Conservation (phyloP, 2,113 vertebrate genomes). For the Barbus barbus region DNA sequence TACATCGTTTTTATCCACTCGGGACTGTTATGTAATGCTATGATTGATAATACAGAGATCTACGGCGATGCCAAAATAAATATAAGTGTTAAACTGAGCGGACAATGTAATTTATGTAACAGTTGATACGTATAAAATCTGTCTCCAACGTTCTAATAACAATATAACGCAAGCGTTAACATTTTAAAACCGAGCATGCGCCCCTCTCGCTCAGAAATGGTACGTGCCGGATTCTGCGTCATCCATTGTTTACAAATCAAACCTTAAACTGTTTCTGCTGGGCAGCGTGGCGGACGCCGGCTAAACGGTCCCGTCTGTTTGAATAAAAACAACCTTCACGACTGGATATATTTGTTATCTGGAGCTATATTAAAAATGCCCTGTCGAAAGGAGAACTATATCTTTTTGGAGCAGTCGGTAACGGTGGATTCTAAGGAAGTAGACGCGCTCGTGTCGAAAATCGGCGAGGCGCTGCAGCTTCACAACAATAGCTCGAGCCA, state of each 20-base stretch:
- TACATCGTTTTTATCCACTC: not conserved
- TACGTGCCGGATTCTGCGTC: conserved; percentile 71
- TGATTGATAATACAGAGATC: not conserved
- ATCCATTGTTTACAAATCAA: conserved; percentile 88
- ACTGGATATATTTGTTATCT: not conserved
- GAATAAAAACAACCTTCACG: conserved; percentile 21
- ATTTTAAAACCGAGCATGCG: not conserved
- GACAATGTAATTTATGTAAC: not conserved
- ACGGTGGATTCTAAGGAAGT: conserved; percentile 82
- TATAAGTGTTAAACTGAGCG: not conserved
- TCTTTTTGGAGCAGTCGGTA: conserved; percentile 84
- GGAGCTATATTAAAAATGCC: conserved; percentile 73
- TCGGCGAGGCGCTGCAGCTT: conserved; percentile 86
- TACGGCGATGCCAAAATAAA: not conserved
- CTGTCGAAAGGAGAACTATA: conserved; percentile 82
- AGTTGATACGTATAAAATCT: not conserved
- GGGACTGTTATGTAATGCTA: conserved; percentile 17
- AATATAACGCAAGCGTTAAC: not conserved
- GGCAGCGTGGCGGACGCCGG: conserved; percentile 64
- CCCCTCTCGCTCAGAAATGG: conserved; percentile 56
- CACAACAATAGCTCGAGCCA: conserved; percentile 71
- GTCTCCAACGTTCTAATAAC: not conserved
- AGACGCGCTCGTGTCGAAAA: conserved; percentile 83
- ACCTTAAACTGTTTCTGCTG: conserved; percentile 57
- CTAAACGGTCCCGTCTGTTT: conserved; percentile 51